Percentiles rank a stretch among this genome's conserved stretches.
Evolutionary conservation across 2,888 invertebrate genomes (phyloP).

Genomic region (Melipona beecheii): DNA sequence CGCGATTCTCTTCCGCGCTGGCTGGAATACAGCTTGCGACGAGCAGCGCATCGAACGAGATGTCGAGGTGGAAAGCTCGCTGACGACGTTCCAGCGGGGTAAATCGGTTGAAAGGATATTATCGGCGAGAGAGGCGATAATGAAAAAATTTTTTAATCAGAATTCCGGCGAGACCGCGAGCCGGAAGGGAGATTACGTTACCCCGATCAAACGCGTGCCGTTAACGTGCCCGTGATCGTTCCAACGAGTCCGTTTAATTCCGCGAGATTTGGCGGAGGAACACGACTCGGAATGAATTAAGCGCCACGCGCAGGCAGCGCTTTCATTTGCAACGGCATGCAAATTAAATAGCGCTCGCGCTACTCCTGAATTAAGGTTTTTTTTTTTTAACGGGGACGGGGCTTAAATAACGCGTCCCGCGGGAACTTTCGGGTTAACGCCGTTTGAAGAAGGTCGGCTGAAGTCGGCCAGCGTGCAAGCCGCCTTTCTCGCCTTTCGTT

Average conservation of each 20-base stretch:
- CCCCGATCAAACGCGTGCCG: background rate
- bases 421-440: slow-evolving; percentile 18
- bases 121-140: too few species aligned
- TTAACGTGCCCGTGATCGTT: slow-evolving; percentile 12
- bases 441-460: background rate
- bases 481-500: background rate
- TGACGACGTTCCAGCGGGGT: background rate
- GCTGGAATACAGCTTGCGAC: background rate
- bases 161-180: background rate
- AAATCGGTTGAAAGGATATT: background rate
- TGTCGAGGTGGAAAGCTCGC: background rate
- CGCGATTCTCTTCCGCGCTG: background rate
- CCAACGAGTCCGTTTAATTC: slow-evolving; percentile 30
- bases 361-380: slow-evolving; percentile 42
- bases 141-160: background rate
- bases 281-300: slow-evolving; percentile 33
- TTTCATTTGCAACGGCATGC: slow-evolving; percentile 41
- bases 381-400: slow-evolving; percentile 26
- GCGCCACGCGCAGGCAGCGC: background rate
- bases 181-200: background rate
- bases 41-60: too few species aligned
- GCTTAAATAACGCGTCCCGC: slow-evolving; percentile 25
- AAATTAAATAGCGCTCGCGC: slow-evolving; percentile 37
- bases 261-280: background rate
- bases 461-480: background rate